These are phyloP conservation scores for Drosophila mojavensis DNA, from an alignment of 1,140 invertebrate species.

Conservation along the genomic window DNA sequence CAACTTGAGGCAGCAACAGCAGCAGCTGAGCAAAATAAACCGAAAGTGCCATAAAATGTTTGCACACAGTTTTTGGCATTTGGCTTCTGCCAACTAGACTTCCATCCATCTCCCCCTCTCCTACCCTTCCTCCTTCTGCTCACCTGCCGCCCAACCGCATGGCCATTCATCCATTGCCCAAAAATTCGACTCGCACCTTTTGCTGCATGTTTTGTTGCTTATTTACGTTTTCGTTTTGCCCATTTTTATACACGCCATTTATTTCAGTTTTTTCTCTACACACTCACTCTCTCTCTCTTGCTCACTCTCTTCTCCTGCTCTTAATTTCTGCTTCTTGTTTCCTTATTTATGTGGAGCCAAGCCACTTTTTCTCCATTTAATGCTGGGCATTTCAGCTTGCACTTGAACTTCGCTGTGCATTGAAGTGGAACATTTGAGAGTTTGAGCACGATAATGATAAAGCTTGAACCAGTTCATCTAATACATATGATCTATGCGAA, in stretches of 20 bases:
- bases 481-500: too few relatives aligned
- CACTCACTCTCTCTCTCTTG: slow-evolving; percentile 6
- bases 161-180: slow-evolving; percentile 35
- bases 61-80: slow-evolving; percentile 65
- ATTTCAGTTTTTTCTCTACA: slow-evolving; percentile 53
- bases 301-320: neutral
- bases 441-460: too few relatives aligned
- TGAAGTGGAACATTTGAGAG: neutral
- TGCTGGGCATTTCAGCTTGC: slow-evolving; percentile 4
- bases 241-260: slow-evolving; percentile 74
- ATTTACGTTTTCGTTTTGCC: slow-evolving; percentile 68
- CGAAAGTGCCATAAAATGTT: slow-evolving; percentile 80
- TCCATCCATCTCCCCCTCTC: neutral
- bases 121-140: neutral
- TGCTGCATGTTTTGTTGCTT: slow-evolving; percentile 55
- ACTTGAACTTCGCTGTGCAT: neutral
- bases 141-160: neutral
- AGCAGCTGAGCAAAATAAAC: slow-evolving; percentile 61
- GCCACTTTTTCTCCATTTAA: slow-evolving; percentile 33
- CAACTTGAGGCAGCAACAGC: slow-evolving; percentile 27
- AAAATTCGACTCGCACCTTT: slow-evolving; percentile 46
- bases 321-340: slow-evolving; percentile 22
- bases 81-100: slow-evolving; percentile 23
- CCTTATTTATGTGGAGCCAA: slow-evolving; percentile 35
- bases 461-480: too few relatives aligned